phyloP scores from a whole-genome alignment of 2,888 invertebrate genomes.

The Nebria brevicollis region DNA sequence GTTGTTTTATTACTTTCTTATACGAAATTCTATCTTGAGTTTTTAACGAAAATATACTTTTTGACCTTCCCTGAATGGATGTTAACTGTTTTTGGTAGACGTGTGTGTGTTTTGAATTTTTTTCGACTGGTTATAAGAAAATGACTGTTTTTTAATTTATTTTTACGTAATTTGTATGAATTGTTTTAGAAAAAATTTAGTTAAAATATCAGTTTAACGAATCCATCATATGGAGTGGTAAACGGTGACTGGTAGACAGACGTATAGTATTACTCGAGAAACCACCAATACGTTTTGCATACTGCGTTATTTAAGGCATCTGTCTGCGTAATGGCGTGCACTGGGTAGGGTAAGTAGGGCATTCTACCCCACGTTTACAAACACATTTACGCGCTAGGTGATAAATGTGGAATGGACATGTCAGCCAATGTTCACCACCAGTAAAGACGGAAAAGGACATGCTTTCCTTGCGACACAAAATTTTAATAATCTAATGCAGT shows the following conservation, averaged over 20 bases:
- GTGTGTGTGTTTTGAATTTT: no score
- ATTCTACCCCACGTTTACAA: neutral
- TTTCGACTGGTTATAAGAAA: no score
- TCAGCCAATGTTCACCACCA: neutral
- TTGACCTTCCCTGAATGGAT: no score
- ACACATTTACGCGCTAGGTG: neutral
- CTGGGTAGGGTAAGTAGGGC: neutral
- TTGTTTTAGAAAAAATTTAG: neutral
- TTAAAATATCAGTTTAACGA: neutral
- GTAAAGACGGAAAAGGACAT: neutral
- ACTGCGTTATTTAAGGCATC: neutral
- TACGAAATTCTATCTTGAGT: no score
- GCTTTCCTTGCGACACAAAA: neutral
- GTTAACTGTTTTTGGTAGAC: no score
- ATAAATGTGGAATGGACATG: neutral
- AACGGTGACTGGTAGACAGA: neutral
- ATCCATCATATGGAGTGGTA: neutral
- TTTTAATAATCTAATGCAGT: neutral
- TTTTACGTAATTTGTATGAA: no score
- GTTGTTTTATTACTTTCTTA: neutral
- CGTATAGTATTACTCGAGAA: neutral
- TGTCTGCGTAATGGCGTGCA: slow-evolving; percentile 1
- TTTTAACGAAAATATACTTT: no score
- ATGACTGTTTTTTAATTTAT: no score
- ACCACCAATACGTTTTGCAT: neutral